Evolutionary conservation across 2,113 vertebrate species (phyloP).

Genomic region (Athene noctua): DNA sequence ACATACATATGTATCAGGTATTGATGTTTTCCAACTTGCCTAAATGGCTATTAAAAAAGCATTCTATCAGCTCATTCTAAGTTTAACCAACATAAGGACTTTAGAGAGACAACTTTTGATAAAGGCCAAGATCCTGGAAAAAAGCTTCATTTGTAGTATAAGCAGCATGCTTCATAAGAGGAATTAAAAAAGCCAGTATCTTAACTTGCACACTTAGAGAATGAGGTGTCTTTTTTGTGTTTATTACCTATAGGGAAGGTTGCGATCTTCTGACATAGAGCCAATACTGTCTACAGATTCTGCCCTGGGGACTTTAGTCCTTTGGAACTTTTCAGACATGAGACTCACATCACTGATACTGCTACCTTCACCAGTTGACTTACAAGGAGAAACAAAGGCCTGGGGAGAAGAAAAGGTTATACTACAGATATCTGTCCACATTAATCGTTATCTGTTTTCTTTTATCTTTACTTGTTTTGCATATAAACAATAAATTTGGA

Average conservation of each 20-base stretch:
- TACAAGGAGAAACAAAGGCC: slow-evolving; percentile 77
- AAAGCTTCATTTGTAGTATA: background rate
- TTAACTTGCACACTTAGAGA: background rate
- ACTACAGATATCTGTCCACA: background rate
- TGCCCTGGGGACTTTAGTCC: slow-evolving; percentile 66
- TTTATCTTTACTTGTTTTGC: background rate
- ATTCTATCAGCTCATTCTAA: background rate
- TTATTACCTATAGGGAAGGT: slow-evolving; percentile 89
- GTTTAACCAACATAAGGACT: background rate
- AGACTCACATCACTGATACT: slow-evolving; percentile 68
- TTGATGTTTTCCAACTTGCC: background rate
- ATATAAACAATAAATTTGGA: background rate
- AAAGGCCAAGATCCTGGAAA: background rate
- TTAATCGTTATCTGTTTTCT: background rate
- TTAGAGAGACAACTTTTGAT: background rate
- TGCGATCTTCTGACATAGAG: slow-evolving; percentile 75
- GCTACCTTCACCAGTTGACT: slow-evolving; percentile 71
- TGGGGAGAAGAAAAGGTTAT: background rate
- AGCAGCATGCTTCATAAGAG: background rate
- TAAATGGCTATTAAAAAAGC: background rate
- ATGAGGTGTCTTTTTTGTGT: too few species aligned
- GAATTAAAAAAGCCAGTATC: background rate
- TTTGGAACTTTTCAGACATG: slow-evolving; percentile 81
- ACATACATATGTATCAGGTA: background rate
- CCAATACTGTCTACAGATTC: slow-evolving; percentile 79